Evolutionary conservation across 2,888 invertebrate species (phyloP).

Genomic region (Rhyacophila evoluta): DNA sequence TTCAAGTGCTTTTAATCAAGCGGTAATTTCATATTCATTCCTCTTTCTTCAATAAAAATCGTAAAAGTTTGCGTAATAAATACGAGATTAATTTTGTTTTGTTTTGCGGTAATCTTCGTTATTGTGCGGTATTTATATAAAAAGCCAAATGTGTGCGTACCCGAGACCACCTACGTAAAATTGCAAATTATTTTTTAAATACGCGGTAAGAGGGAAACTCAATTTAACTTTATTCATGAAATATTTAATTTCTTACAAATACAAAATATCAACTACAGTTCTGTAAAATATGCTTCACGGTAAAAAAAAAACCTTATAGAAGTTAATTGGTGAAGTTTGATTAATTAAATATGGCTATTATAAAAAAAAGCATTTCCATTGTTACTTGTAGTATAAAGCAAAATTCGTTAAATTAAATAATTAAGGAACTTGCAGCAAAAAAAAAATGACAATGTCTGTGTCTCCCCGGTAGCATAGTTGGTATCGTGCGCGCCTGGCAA

Average conservation of each 20-base stretch:
- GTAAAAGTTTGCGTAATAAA: neutral
- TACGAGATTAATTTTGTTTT: conserved; percentile 13
- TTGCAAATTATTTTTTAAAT: neutral
- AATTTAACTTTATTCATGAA: neutral
- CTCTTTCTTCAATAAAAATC: neutral
- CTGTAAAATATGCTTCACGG: no score
- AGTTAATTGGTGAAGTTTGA: no score
- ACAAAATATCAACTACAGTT: no score
- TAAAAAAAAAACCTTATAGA: no score
- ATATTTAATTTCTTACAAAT: neutral
- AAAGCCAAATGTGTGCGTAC: neutral
- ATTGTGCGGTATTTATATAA: neutral
- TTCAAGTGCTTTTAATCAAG: conserved; percentile 24
- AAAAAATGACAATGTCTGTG: no score
- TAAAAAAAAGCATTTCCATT: no score
- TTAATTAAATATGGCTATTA: no score
- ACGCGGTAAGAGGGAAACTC: neutral
- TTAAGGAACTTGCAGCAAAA: no score
- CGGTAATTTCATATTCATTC: conserved; percentile 19
- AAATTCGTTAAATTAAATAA: no score
- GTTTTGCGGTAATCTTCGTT: conserved; percentile 12
- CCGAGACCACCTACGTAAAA: neutral
- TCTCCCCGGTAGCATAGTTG: no score
- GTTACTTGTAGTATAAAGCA: no score
- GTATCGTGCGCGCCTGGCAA: no score